Evolutionary conservation across 1,140 invertebrate species (phyloP), one percentile per base, ranked within the genome.

Genomic region (Solen grandis): DNA sequence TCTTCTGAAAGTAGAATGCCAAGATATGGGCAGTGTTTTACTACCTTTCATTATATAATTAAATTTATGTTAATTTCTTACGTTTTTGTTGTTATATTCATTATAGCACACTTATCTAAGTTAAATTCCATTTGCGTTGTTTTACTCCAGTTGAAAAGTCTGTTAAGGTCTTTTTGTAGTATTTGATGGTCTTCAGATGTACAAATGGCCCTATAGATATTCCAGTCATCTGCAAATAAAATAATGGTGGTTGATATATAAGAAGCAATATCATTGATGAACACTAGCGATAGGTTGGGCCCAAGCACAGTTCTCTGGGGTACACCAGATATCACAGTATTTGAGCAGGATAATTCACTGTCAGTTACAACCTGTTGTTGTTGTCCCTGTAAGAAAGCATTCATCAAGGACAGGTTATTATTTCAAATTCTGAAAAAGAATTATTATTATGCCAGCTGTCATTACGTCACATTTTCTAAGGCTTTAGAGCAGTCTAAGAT

Each of bases 251-350:
- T 1, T n/a, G 29, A 1, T 38, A 62, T 27, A n/a, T 36, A 36
- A 54, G 59, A 54, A 19, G 46, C 22, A 14, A 38, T 36, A 41
- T 74, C 54, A 63, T 50, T 76, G 2, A 46, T 46, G 59, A 35
- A 76, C 52, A 76, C 36, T 38, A 73, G 14, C 13, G 60, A 73
- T 14, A 73, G 54, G 14, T 27, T 57, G 25, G 52, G 70, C 14
- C 70, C 52, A 2, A 73, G 19, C 5, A 73, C 73, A n/a, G 38
- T 65, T 2, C 60, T 60, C 31, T 76, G 59, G 55, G 59, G 60
- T 19, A 63, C 36, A 14, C 73, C 73, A 55, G 59, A 33, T 29
- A 33, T 52, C 25, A 76, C 73, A n/a, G n/a, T n/a, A n/a, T n/a
- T n/a, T n/a, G n/a, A n/a, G n/a, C n/a, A n/a, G n/a, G n/a, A n/a